Conservation (phyloP, 2,113 vertebrate species). For the Corythoichthys intestinalis region DNA sequence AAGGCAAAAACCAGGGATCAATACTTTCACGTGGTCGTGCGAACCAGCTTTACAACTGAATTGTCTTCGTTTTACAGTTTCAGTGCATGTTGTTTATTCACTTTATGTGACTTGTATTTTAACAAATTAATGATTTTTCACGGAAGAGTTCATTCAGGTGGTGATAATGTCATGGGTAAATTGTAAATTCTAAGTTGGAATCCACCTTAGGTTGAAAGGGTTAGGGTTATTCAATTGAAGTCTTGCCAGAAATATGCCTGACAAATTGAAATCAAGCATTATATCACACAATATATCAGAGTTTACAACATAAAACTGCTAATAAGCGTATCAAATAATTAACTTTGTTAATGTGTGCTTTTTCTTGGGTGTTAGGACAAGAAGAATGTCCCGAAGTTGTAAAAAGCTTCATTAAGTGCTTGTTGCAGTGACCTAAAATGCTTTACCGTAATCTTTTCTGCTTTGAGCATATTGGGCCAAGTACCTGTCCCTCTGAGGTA, state of each 20-base stretch:
- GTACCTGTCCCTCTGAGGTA: too few relatives aligned
- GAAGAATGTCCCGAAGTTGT: neutral
- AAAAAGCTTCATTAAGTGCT: neutral
- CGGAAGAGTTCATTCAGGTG: too few relatives aligned
- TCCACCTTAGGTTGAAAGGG: too few relatives aligned
- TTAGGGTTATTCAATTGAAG: too few relatives aligned
- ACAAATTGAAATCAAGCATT: neutral
- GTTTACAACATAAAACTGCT: neutral
- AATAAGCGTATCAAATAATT: neutral
- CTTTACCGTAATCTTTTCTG: too few relatives aligned
- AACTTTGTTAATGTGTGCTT: neutral
- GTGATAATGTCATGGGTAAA: too few relatives aligned
- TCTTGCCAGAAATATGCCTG: neutral
- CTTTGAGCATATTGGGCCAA: too few relatives aligned
- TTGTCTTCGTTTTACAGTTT: slow-evolving; percentile 4
- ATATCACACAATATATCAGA: neutral
- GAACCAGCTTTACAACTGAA: slow-evolving; percentile 24
- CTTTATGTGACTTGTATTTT: neutral
- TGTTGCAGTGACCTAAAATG: too few relatives aligned
- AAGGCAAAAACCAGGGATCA: slow-evolving; percentile 24
- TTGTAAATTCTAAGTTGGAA: too few relatives aligned
- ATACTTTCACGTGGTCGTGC: slow-evolving; percentile 44
- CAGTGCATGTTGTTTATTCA: slow-evolving; percentile 1
- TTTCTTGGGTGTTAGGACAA: neutral
- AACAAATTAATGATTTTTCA: too few relatives aligned